These are phyloP conservation scores for Rhyacichthys aspro DNA, from an alignment of 2,797 vertebrate species.

Conservation along the genomic window DNA sequence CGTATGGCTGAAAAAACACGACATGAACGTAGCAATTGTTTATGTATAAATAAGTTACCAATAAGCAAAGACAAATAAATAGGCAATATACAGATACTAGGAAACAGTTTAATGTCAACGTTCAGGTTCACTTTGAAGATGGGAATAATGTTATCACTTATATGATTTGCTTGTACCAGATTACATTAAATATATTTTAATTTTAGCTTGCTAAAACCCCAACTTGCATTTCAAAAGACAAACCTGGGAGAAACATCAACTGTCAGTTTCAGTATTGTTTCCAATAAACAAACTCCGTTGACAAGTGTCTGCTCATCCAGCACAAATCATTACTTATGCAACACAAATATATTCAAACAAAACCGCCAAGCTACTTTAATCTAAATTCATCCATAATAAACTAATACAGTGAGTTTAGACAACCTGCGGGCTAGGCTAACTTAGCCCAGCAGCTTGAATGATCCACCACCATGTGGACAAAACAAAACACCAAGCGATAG, in stretches of 20 bases:
- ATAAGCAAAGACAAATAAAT: too few relatives aligned
- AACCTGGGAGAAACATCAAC: not conserved
- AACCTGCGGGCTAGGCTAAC: constrained; percentile 38
- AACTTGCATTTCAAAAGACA: not conserved
- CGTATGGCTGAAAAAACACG: too few relatives aligned
- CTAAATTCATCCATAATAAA: not conserved
- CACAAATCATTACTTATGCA: too few relatives aligned
- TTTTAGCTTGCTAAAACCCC: too few relatives aligned
- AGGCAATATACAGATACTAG: too few relatives aligned
- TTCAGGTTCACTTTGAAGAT: too few relatives aligned
- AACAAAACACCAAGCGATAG: not conserved
- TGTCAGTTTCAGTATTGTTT: constrained; percentile 36
- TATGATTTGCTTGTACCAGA: too few relatives aligned
- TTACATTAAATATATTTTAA: too few relatives aligned
- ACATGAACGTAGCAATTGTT: too few relatives aligned
- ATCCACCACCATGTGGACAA: constrained; percentile 35
- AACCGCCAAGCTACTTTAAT: not conserved
- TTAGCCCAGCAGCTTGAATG: constrained; percentile 53
- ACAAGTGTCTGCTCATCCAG: not conserved
- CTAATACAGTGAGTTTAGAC: not conserved
- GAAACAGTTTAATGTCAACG: too few relatives aligned
- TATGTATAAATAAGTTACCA: too few relatives aligned
- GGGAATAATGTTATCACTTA: too few relatives aligned
- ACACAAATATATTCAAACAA: not conserved
- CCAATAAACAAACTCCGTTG: not conserved